phyloP scores from a whole-genome alignment of 2,888 invertebrate species.

The Pyrocoelia pectoralis region DNA sequence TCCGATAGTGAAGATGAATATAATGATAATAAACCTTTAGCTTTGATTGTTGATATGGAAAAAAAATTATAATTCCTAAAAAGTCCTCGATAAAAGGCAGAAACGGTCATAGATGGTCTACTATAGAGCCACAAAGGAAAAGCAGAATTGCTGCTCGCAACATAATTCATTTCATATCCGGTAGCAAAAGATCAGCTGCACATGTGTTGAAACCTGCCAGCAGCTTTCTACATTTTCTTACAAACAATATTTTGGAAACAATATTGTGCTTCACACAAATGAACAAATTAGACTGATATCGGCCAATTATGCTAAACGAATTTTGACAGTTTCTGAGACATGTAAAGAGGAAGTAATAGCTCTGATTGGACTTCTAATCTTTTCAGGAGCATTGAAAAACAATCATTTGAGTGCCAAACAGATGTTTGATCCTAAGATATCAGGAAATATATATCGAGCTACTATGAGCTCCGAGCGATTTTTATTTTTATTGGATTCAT shows the following conservation, averaged over 20 bases:
- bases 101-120: too few relatives aligned
- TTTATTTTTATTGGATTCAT: neutral
- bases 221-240: neutral
- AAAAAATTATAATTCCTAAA: too few relatives aligned
- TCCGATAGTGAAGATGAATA: neutral
- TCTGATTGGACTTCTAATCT: neutral
- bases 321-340: neutral
- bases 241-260: neutral
- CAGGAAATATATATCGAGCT: neutral
- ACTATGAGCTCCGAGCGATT: neutral
- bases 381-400: conserved; percentile 2
- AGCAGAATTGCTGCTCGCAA: too few relatives aligned
- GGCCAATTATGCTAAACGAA: conserved; percentile 2
- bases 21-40: neutral
- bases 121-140: too few relatives aligned
- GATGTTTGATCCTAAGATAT: neutral
- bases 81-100: too few relatives aligned
- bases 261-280: conserved; percentile 8
- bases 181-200: neutral
- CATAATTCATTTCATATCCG: too few relatives aligned
- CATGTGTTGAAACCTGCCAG: neutral
- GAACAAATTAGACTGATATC: conserved; percentile 2
- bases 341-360: neutral
- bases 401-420: neutral
- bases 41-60: conserved; percentile 4